These are phyloP conservation scores for Gymnocephalus cernua DNA, from an alignment of 2,113 vertebrate species.

Conservation along the genomic window DNA sequence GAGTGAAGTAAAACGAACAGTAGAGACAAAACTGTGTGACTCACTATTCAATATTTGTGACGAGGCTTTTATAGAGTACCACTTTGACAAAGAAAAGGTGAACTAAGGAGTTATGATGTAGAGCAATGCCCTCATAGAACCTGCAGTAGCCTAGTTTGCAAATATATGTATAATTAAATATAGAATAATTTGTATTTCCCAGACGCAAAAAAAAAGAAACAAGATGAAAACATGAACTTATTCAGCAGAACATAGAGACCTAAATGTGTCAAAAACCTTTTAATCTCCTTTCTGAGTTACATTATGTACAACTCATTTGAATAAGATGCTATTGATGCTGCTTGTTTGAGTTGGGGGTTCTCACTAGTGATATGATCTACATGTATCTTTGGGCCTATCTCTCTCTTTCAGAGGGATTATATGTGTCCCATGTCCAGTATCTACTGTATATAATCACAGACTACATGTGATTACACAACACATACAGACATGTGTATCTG, in stretches of 20 bases:
- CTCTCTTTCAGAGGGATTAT: conserved; percentile 61
- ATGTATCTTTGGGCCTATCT: conserved; percentile 8
- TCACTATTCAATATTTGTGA: not conserved
- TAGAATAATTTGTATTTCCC: not conserved
- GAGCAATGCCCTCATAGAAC: not conserved
- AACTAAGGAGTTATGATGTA: not conserved
- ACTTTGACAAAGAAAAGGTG: not conserved
- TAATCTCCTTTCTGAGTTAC: not conserved
- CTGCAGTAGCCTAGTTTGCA: not conserved
- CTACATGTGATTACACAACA: conserved; percentile 68
- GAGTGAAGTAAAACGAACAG: not conserved
- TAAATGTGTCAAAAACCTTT: not conserved
- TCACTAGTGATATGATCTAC: conserved; percentile 1
- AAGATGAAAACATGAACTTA: not conserved
- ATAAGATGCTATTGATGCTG: conserved; percentile 22
- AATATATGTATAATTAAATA: conserved; percentile 18
- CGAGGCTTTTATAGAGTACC: not conserved
- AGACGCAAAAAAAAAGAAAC: not conserved
- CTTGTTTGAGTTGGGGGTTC: not conserved
- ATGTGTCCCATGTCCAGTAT: conserved; percentile 39
- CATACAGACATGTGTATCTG: conserved; percentile 13
- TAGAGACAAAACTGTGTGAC: not conserved
- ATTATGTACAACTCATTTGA: not conserved
- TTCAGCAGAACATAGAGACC: conserved; percentile 5
- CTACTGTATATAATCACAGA: conserved; percentile 64